These are phyloP conservation scores for Thamnophis elegans DNA, from an alignment of 2,797 vertebrate genomes.

Conservation along the genomic window DNA sequence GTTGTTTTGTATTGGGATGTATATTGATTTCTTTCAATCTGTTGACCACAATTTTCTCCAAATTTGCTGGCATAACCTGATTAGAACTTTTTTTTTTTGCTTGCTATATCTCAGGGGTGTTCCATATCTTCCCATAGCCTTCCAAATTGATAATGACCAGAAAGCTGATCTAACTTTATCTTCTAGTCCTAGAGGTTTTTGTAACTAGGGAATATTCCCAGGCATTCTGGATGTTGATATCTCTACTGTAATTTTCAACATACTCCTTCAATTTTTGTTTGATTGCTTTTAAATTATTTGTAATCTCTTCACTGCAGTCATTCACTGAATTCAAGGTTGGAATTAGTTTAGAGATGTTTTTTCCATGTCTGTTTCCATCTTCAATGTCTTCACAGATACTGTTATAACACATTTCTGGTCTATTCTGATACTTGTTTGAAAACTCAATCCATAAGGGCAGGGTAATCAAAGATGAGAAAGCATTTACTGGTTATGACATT, in stretches of 20 bases:
- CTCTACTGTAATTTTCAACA: no score
- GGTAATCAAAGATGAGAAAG: background rate
- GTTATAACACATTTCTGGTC: background rate
- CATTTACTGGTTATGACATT: background rate
- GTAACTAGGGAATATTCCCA: no score
- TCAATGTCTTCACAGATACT: background rate
- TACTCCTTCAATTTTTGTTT: no score
- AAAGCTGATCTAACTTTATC: no score
- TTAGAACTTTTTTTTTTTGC: background rate
- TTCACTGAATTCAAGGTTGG: no score
- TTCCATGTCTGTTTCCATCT: no score
- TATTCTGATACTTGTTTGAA: background rate
- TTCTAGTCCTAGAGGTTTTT: no score
- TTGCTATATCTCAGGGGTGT: background rate
- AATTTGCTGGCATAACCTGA: background rate
- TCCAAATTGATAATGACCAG: background rate
- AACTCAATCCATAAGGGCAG: background rate
- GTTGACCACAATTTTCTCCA: background rate
- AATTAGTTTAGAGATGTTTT: no score
- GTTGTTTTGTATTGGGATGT: background rate
- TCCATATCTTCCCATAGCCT: background rate
- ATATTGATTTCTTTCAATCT: background rate
- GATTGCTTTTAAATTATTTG: no score
- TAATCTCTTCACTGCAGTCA: no score
- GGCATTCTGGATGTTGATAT: no score